Conservation (phyloP, 1,140 invertebrate genomes). For the Lamellibrachia luymesi region DNA sequence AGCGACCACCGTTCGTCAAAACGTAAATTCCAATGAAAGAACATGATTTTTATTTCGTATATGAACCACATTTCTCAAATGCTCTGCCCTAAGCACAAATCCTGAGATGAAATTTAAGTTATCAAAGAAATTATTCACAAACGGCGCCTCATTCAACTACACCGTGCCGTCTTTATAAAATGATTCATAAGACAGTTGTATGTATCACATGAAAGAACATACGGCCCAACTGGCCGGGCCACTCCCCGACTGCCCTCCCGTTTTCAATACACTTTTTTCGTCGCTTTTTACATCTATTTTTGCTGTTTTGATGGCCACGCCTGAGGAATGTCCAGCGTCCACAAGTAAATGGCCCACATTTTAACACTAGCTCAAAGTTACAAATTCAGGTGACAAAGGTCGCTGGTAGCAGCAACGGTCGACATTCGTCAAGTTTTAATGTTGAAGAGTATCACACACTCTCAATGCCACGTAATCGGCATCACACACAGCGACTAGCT, state of each 20-base stretch:
- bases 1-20: neutral
- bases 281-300: neutral
- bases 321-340: neutral
- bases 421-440: neutral
- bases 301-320: neutral
- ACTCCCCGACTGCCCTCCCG: neutral
- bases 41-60: conserved; percentile 5
- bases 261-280: neutral
- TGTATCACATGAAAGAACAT: neutral
- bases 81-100: neutral
- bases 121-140: neutral
- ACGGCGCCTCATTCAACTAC: neutral
- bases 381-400: neutral
- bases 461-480: neutral
- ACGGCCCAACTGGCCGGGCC: neutral
- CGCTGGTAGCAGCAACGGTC: neutral
- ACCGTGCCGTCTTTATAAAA: neutral
- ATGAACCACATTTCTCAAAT: conserved; percentile 5
- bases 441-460: neutral
- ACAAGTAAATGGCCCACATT: neutral
- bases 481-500: neutral
- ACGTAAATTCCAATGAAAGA: neutral
- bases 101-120: neutral
- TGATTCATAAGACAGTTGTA: neutral
- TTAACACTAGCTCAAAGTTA: conserved; percentile 2